A percentile compares a stretch with the other conserved stretches of the same genome.
These are phyloP conservation scores for Cylindroiulus punctatus DNA, from an alignment of 2,888 invertebrate species.

Conservation along the genomic window DNA sequence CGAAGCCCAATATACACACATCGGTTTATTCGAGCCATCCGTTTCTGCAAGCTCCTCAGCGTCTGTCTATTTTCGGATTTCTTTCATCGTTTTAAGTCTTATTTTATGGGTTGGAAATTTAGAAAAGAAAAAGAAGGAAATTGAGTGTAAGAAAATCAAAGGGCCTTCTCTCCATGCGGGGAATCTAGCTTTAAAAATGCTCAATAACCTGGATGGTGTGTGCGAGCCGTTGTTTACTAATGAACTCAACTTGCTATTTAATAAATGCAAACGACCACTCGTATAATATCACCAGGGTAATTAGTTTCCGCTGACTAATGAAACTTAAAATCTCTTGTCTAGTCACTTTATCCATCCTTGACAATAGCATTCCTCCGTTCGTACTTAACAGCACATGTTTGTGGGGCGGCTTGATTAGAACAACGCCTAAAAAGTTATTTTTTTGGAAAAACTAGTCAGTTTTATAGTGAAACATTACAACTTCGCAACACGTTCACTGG, in stretches of 20 bases:
- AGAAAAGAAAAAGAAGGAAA: slow-evolving; percentile 12
- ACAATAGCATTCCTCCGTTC: neutral
- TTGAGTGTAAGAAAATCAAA: slow-evolving; percentile 14
- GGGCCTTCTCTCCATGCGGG: neutral
- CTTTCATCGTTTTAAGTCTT: slow-evolving; percentile 3
- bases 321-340: neutral
- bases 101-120: slow-evolving; percentile 32
- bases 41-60: neutral
- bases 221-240: neutral
- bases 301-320: neutral
- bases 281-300: neutral
- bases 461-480: neutral
- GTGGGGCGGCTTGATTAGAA: neutral
- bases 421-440: neutral
- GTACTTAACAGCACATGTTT: neutral
- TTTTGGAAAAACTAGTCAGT: neutral
- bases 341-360: neutral
- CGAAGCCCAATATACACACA: neutral
- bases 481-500: too few species aligned
- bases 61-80: neutral
- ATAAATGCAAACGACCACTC: slow-evolving; percentile 5
- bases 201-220: neutral
- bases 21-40: neutral
- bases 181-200: neutral
- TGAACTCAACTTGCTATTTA: neutral